phyloP scores from a whole-genome alignment of 53 echinoderm and acorn worm species.

The Antedon mediterranea region DNA sequence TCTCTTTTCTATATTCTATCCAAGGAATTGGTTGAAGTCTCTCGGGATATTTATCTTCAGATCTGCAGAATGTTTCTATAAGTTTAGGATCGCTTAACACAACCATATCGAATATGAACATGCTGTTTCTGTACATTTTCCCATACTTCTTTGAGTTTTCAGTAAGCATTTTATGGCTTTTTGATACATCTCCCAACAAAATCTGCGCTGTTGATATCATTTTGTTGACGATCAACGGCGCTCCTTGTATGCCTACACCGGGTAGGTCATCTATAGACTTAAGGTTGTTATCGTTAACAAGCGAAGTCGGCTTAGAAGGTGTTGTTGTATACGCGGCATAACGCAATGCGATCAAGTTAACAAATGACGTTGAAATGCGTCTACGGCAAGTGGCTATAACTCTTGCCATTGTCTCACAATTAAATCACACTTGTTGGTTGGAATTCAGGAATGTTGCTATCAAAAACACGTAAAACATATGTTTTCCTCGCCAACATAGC shows the following conservation, averaged over 20 bases:
- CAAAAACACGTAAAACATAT: no score
- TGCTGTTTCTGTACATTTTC: neutral
- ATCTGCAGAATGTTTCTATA: neutral
- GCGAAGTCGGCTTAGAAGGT: no score
- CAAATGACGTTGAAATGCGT: no score
- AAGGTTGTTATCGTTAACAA: neutral
- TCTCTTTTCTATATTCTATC: neutral
- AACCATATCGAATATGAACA: neutral
- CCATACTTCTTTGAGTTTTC: neutral
- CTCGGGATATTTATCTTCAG: slow-evolving; percentile 7
- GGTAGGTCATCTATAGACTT: neutral
- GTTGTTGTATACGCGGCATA: no score
- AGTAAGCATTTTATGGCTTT: neutral
- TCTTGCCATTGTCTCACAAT: no score
- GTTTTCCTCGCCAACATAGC: no score
- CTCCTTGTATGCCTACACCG: neutral
- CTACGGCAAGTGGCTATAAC: no score
- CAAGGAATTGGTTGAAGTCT: slow-evolving; percentile 3
- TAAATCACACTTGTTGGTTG: no score
- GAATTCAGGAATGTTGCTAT: no score
- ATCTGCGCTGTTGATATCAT: neutral
- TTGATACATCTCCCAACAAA: neutral
- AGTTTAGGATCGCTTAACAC: neutral
- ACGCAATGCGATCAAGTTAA: no score
- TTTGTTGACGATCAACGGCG: neutral